Percentiles rank a stretch among this genome's conserved stretches.
These are phyloP conservation scores for Paradisaea rubra DNA, from an alignment of 2,113 vertebrate species.

Conservation along the genomic window DNA sequence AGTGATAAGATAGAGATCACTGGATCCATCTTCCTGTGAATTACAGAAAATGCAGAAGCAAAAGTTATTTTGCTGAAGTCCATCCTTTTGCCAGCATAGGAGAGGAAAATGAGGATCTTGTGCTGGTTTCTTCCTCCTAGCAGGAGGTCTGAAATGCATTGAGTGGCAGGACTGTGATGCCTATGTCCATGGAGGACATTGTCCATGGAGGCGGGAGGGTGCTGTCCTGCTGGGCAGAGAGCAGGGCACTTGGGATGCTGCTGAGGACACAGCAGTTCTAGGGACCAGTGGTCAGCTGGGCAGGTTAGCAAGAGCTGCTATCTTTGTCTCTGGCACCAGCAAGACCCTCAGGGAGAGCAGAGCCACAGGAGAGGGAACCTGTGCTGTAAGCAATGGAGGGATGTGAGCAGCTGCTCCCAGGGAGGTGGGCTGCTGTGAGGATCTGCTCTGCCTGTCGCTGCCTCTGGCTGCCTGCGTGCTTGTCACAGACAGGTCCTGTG, in stretches of 20 bases:
- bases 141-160: not conserved
- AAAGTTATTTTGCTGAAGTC: not conserved
- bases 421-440: not conserved
- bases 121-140: not conserved
- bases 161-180: not conserved
- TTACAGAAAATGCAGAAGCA: not conserved
- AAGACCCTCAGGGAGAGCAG: not conserved
- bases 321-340: not conserved
- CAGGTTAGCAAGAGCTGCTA: not conserved
- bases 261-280: not conserved
- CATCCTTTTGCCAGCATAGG: not conserved
- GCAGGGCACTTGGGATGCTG: not conserved
- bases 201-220: not conserved
- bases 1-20: not conserved
- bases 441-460: not conserved
- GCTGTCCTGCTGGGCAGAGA: not conserved
- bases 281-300: not conserved
- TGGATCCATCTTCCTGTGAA: not conserved
- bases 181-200: rapidly evolving
- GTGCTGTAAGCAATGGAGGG: not conserved
- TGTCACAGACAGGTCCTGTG: not conserved
- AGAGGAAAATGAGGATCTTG: not conserved
- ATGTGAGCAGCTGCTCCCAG: not conserved
- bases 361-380: not conserved
- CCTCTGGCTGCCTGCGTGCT: not conserved